phyloP scores from a whole-genome alignment of 2,888 invertebrate genomes.

The Cantharis nigra region DNA sequence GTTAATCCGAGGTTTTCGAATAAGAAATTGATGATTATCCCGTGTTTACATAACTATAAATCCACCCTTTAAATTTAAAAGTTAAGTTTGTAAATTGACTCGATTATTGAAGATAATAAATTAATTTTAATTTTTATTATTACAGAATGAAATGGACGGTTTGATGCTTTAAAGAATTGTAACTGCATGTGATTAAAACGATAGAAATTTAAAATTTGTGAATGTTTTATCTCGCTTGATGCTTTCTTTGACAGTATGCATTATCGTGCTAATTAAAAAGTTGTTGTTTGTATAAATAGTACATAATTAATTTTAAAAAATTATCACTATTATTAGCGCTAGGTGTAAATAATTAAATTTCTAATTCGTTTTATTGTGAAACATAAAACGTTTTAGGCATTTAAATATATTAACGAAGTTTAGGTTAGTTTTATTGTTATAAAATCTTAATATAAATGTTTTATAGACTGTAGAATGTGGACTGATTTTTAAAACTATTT shows the following conservation, averaged over 20 bases:
- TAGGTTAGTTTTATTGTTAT: conserved; percentile 25
- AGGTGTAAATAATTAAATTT: conserved; percentile 24
- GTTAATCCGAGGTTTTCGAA: too few relatives aligned
- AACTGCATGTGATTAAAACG: conserved; percentile 11
- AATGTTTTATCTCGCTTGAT: conserved; percentile 18
- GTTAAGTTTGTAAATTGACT: too few relatives aligned
- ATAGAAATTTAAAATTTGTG: conserved; percentile 18
- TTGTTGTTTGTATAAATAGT: conserved; percentile 12
- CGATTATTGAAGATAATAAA: not conserved
- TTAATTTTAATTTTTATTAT: conserved; percentile 18
- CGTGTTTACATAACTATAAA: too few relatives aligned
- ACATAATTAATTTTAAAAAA: conserved; percentile 14
- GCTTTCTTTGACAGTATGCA: conserved; percentile 29
- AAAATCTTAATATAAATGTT: conserved; percentile 33
- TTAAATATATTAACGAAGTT: conserved; percentile 16
- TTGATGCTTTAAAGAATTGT: conserved; percentile 36
- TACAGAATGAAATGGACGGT: conserved; percentile 42
- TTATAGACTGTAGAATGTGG: conserved; percentile 40
- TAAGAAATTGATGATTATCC: too few relatives aligned
- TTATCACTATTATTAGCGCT: conserved; percentile 18
- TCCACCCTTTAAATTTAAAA: too few relatives aligned
- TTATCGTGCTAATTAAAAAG: conserved; percentile 24
- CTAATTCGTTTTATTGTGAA: not conserved
- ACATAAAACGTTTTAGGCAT: conserved; percentile 8
- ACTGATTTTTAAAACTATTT: conserved; percentile 37